A percentile compares a stretch with the other conserved stretches of the same genome.
Conservation (phyloP, 2,888 invertebrate species). For the Elegia similella region DNA sequence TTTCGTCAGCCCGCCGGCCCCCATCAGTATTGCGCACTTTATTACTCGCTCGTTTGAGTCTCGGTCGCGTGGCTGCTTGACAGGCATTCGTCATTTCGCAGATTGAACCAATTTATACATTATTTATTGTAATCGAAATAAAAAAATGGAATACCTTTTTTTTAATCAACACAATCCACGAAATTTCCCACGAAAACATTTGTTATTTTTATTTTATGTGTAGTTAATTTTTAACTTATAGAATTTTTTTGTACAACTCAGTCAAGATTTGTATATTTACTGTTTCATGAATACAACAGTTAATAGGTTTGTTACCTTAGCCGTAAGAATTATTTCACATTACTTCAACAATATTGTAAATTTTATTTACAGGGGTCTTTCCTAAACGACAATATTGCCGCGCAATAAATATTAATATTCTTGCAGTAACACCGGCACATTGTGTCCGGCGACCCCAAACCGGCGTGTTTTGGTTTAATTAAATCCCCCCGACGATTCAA, state of each 20-base stretch:
- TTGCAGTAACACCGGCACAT: slow-evolving; percentile 2
- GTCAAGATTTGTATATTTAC: no score
- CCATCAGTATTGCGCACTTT: slow-evolving; percentile 60
- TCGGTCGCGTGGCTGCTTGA: slow-evolving; percentile 26
- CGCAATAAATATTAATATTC: slow-evolving; percentile 10
- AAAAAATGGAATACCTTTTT: not conserved
- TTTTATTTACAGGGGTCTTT: not conserved
- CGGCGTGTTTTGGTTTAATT: slow-evolving; percentile 67
- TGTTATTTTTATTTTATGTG: no score
- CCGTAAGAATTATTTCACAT: no score
- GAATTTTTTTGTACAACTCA: no score
- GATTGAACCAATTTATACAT: slow-evolving; percentile 1
- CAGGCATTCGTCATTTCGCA: slow-evolving; percentile 5
- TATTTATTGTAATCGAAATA: not conserved
- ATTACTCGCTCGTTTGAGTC: slow-evolving; percentile 50
- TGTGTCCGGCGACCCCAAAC: slow-evolving; percentile 29
- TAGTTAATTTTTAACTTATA: no score
- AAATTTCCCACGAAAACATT: no score
- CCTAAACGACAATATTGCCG: not conserved
- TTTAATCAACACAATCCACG: no score
- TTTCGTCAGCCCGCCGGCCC: slow-evolving; percentile 51
- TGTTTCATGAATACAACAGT: no score
- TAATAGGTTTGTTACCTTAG: no score
- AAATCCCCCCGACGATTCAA: slow-evolving; percentile 57
- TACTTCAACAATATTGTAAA: not conserved